Conservation (phyloP, 1,140 invertebrate genomes). For the Propsilocerus akamusi region DNA sequence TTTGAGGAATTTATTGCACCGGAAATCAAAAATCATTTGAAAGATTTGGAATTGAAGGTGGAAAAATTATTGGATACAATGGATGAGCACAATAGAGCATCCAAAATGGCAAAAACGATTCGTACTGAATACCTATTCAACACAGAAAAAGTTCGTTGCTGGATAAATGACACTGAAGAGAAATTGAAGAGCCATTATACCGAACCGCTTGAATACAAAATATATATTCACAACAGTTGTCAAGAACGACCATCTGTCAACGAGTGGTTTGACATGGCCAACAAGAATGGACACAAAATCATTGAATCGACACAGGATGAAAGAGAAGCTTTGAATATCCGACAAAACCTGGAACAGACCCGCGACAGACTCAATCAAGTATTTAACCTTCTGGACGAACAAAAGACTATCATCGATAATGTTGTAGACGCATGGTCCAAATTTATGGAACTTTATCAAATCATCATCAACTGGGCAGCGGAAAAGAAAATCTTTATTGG, state of each 20-base stretch:
- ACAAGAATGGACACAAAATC: constrained; percentile 56
- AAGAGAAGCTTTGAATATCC: constrained; percentile 54
- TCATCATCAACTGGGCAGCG: constrained; percentile 63
- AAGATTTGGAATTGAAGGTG: constrained; percentile 54
- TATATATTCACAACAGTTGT: constrained; percentile 55
- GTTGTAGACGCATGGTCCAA: constrained; percentile 72
- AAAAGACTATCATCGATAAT: constrained; percentile 66
- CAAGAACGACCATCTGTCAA: constrained; percentile 48
- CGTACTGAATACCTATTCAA: constrained; percentile 59
- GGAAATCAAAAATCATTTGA: constrained; percentile 55
- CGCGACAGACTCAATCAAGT: constrained; percentile 62
- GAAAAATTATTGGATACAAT: constrained; percentile 57
- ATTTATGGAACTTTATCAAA: constrained; percentile 64
- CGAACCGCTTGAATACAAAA: constrained; percentile 57
- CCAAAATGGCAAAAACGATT: constrained; percentile 63
- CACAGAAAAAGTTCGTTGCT: constrained; percentile 60
- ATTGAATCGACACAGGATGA: constrained; percentile 59
- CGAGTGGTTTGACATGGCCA: constrained; percentile 60
- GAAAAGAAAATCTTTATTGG: constrained; percentile 63
- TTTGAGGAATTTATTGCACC: constrained; percentile 42
- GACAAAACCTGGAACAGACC: constrained; percentile 51
- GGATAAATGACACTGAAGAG: constrained; percentile 64
- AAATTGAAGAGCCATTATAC: constrained; percentile 61
- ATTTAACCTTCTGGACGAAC: constrained; percentile 56
- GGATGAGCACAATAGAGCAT: constrained; percentile 73